Conservation (phyloP, 2,888 invertebrate species). For the Parochlus steinenii region DNA sequence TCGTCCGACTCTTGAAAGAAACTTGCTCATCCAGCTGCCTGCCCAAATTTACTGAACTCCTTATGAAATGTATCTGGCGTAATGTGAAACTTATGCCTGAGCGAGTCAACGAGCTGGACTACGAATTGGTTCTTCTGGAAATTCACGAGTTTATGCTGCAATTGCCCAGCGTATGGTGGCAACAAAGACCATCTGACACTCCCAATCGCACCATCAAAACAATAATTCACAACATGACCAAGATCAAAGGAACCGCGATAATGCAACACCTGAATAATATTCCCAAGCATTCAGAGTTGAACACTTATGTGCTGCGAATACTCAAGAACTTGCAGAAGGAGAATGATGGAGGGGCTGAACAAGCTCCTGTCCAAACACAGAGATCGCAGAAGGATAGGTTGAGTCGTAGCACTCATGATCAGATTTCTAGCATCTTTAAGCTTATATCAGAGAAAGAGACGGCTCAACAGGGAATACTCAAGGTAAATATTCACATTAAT, state of each 20-base stretch:
- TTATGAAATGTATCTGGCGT: conserved; percentile 92
- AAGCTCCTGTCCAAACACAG: conserved; percentile 3
- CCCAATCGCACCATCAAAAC: conserved; percentile 86
- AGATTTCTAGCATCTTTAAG: conserved; percentile 75
- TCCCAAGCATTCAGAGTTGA: conserved; percentile 67
- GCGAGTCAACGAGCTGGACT: conserved; percentile 57
- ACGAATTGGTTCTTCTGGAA: conserved; percentile 62
- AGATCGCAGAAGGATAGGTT: conserved; percentile 9
- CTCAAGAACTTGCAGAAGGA: conserved; percentile 34
- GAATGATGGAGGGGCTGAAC: conserved; percentile 10
- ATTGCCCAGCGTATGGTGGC: conserved; percentile 79
- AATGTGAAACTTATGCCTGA: conserved; percentile 73
- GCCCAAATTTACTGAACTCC: conserved; percentile 60
- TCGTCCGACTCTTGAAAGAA: conserved; percentile 76
- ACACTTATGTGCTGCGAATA: conserved; percentile 67
- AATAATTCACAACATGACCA: conserved; percentile 77
- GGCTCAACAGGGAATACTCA: conserved; percentile 57
- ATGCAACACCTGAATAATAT: conserved; percentile 62
- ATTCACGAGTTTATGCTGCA: conserved; percentile 79
- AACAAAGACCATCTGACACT: conserved; percentile 65
- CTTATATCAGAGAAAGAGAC: conserved; percentile 81
- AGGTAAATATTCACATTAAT: too few relatives aligned
- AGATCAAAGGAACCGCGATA: conserved; percentile 69
- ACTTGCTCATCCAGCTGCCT: conserved; percentile 52
- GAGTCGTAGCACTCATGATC: conserved; percentile 46